These are phyloP conservation scores for Darevskia nairensis DNA, from an alignment of 2,797 vertebrate species.

Conservation along the genomic window DNA sequence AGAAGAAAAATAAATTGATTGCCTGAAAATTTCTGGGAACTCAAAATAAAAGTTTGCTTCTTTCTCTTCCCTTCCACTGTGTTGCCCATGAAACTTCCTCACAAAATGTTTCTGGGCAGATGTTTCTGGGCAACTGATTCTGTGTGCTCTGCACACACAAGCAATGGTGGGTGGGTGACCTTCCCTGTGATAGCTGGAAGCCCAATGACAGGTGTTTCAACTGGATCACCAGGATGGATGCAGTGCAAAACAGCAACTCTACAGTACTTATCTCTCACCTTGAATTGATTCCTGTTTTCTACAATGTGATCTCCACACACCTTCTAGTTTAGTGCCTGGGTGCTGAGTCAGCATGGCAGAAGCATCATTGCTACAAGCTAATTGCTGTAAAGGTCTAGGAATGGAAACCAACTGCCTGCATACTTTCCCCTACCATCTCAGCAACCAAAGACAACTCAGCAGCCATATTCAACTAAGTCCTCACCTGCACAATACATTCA, in stretches of 20 bases:
- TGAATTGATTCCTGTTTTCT: too few species aligned
- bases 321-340: too few species aligned
- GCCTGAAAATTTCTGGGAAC: slow-evolving; percentile 14
- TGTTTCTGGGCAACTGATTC: not conserved
- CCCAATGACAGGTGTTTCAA: not conserved
- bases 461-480: too few species aligned
- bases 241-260: not conserved
- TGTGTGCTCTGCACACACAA: not conserved
- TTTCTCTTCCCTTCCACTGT: not conserved
- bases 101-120: not conserved
- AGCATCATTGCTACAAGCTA: too few species aligned
- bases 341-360: too few species aligned
- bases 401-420: too few species aligned
- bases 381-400: too few species aligned
- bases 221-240: not conserved
- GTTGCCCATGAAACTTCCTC: not conserved
- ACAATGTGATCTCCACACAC: too few species aligned
- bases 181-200: not conserved
- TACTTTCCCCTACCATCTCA: too few species aligned
- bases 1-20: slow-evolving; percentile 9
- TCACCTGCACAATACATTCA: too few species aligned
- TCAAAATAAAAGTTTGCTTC: not conserved
- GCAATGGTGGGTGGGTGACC: not conserved
- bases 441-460: too few species aligned
- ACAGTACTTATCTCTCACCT: not conserved